These are phyloP conservation scores for Geotrypetes seraphini DNA, from an alignment of 2,797 vertebrate species.

Conservation along the genomic window DNA sequence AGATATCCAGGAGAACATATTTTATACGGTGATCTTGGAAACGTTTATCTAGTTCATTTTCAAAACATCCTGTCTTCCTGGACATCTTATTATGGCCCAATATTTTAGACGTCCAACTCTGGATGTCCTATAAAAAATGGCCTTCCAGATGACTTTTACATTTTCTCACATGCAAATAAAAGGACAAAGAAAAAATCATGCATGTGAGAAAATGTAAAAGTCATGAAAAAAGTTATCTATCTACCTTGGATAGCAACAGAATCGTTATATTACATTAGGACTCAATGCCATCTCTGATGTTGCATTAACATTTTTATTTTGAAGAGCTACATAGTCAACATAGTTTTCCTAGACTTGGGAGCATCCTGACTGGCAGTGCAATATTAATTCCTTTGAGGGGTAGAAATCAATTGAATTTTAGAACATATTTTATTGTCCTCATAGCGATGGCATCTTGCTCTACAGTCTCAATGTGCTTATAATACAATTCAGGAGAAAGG, in stretches of 20 bases:
- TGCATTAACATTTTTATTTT: constrained; percentile 20
- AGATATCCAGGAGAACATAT: too few species aligned
- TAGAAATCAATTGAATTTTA: constrained; percentile 30
- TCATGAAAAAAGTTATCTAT: constrained; percentile 52
- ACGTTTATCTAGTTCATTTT: too few species aligned
- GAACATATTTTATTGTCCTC: constrained; percentile 20
- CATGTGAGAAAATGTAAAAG: constrained; percentile 55
- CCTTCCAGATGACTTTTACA: constrained; percentile 71
- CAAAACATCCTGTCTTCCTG: too few species aligned
- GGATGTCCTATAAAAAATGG: too few species aligned
- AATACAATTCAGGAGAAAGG: constrained; percentile 22
- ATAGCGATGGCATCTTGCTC: constrained; percentile 25
- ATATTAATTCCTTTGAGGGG: constrained; percentile 6
- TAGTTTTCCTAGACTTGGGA: constrained; percentile 11
- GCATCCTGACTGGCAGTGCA: constrained; percentile 15
- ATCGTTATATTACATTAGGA: constrained; percentile 43
- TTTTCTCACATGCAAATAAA: constrained; percentile 48
- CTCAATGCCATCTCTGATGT: constrained; percentile 19
- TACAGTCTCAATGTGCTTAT: constrained; percentile 21
- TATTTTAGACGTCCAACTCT: too few species aligned
- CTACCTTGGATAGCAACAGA: constrained; percentile 33
- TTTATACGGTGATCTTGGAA: too few species aligned
- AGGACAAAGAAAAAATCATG: too few species aligned
- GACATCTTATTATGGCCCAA: too few species aligned
- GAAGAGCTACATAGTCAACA: neutral